Conservation (phyloP, 2,888 invertebrate genomes). For the Piscicola geometra region DNA sequence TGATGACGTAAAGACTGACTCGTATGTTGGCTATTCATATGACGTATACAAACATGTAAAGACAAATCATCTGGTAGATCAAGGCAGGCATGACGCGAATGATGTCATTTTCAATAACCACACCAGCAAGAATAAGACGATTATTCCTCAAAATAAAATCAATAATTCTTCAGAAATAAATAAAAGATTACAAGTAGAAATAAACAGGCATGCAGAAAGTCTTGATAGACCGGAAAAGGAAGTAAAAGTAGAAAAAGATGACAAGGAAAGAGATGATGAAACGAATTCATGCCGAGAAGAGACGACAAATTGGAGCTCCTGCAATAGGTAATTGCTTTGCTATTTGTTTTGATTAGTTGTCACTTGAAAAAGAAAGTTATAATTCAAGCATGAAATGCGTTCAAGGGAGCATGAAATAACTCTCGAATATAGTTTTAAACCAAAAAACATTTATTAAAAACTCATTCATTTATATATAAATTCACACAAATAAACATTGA, state of each 20-base stretch:
- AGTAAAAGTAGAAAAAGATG: not conserved
- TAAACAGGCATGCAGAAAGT: not conserved
- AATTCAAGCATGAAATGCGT: no score
- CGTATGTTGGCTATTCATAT: no score
- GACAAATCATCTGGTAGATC: not conserved
- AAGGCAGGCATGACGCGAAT: not conserved
- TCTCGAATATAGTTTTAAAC: no score
- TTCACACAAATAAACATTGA: no score
- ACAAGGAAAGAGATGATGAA: not conserved
- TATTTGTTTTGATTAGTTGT: not conserved
- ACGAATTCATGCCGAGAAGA: not conserved
- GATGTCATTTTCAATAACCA: not conserved
- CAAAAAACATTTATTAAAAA: no score
- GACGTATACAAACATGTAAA: no score
- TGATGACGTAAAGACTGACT: no score
- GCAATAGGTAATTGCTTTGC: not conserved
- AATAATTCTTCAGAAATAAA: not conserved
- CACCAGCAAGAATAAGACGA: not conserved
- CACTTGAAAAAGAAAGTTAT: no score
- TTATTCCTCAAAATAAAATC: not conserved
- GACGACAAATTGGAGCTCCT: slow-evolving; percentile 5
- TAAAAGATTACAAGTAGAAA: not conserved
- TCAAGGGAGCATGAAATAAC: no score
- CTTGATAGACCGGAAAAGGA: not conserved
- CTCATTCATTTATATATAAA: no score